phyloP scores from a whole-genome alignment of 64 coral and sea anemone genomes.

The Dendrophyllia cribrosa region DNA sequence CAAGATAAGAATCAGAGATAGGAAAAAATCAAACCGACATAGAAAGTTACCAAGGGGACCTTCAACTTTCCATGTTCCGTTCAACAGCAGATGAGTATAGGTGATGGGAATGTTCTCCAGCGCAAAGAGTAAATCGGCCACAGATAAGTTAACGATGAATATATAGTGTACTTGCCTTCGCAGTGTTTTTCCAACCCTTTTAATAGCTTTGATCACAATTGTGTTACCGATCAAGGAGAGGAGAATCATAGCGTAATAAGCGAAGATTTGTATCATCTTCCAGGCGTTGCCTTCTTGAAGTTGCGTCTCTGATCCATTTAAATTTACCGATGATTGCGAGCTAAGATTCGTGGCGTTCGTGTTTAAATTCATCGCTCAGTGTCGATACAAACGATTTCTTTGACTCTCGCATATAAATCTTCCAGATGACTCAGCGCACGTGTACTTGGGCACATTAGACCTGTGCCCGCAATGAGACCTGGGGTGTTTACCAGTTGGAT shows the following conservation, averaged over 20 bases:
- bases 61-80: neutral
- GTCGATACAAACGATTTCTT: neutral
- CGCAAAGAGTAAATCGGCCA: slow-evolving; percentile 28
- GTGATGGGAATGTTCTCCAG: slow-evolving; percentile 17
- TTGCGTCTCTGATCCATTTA: neutral
- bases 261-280: neutral
- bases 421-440: too few relatives aligned
- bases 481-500: too few relatives aligned
- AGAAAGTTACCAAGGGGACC: slow-evolving; percentile 3
- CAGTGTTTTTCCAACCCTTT: neutral
- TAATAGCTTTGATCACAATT: slow-evolving; percentile 9
- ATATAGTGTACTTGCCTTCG: slow-evolving; percentile 22
- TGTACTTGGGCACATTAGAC: too few relatives aligned
- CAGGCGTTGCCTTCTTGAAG: neutral
- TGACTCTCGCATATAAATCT: too few relatives aligned
- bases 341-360: neutral
- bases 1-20: slow-evolving; percentile 19
- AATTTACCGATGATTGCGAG: neutral
- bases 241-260: neutral
- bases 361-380: neutral
- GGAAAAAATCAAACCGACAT: slow-evolving; percentile 16
- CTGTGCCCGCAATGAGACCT: too few relatives aligned
- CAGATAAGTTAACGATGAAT: slow-evolving; percentile 25
- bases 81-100: neutral
- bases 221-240: slow-evolving; percentile 21